A percentile compares a stretch with the other conserved stretches of the same genome.
These are phyloP conservation scores for Microtus ochrogaster DNA, from an alignment of 2,113 vertebrate genomes.

Conservation along the genomic window DNA sequence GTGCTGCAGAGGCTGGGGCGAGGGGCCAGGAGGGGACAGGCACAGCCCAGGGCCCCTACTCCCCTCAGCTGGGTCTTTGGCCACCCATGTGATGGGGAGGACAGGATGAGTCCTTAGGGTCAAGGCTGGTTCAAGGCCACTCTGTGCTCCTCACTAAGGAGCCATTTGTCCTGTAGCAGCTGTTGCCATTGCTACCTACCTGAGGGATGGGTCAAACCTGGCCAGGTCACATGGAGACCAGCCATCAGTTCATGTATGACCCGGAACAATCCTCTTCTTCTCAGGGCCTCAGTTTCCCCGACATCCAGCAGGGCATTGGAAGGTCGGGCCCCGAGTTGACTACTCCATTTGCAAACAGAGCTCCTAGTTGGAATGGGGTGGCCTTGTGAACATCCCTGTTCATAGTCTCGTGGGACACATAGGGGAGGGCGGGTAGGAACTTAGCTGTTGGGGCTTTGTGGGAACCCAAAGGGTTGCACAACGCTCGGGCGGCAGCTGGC, in stretches of 20 bases:
- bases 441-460: background rate
- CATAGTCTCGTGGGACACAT: background rate
- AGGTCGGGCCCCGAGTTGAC: background rate
- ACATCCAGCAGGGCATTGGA: rapidly evolving
- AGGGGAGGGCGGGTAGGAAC: background rate
- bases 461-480: background rate
- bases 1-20: rapidly evolving
- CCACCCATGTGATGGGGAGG: rapidly evolving
- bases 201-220: background rate
- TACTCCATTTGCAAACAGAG: background rate
- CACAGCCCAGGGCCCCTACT: rapidly evolving
- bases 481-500: background rate
- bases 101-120: rapidly evolving
- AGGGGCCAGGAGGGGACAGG: rapidly evolving
- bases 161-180: background rate
- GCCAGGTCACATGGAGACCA: background rate
- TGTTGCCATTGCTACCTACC: background rate
- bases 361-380: rapidly evolving
- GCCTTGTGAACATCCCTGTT: background rate
- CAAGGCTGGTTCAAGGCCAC: too few relatives aligned
- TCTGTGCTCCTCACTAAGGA: rapidly evolving
- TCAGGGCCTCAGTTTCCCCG: background rate
- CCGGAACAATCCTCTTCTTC: background rate
- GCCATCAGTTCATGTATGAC: background rate
- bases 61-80: rapidly evolving